A percentile compares a stretch with the other conserved stretches of the same genome.
Conservation (phyloP, 2,888 invertebrate genomes). For the Mythimna vitellina region DNA sequence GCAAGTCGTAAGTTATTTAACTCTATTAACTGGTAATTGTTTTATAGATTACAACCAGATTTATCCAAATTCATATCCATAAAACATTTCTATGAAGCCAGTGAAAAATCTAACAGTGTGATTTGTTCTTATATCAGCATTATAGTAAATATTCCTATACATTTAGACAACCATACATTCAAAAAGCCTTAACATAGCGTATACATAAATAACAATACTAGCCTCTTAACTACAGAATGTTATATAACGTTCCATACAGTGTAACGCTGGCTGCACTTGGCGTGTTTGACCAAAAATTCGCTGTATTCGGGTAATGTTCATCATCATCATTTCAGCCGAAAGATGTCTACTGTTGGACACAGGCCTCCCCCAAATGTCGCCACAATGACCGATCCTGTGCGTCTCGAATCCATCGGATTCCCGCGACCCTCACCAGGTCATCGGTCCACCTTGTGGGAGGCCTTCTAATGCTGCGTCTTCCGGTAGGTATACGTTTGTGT, state of each 20-base stretch:
- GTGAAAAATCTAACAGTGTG: background rate
- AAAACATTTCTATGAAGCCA: background rate
- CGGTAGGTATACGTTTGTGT: too few relatives aligned
- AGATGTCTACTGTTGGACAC: too few relatives aligned
- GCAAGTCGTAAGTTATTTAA: background rate
- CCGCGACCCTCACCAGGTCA: too few relatives aligned
- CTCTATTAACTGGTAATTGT: background rate
- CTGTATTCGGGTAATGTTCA: background rate
- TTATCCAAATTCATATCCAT: slow-evolving; percentile 6
- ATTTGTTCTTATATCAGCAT: slow-evolving; percentile 6
- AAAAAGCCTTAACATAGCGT: slow-evolving; percentile 32
- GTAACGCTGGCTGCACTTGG: slow-evolving; percentile 17
- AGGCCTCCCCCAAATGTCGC: too few relatives aligned
- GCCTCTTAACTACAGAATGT: slow-evolving; percentile 52
- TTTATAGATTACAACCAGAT: background rate
- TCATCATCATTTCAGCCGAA: too few relatives aligned
- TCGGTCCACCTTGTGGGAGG: too few relatives aligned
- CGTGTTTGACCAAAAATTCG: background rate
- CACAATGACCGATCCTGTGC: too few relatives aligned
- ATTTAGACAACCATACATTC: slow-evolving; percentile 12
- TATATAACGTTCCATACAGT: slow-evolving; percentile 48
- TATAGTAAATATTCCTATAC: slow-evolving; percentile 10
- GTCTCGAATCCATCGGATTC: too few relatives aligned
- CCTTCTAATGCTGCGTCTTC: too few relatives aligned
- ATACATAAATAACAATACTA: slow-evolving; percentile 49